phyloP scores from a whole-genome alignment of 2,888 invertebrate genomes.

The Galeopsomyia nigrocyanea region DNA sequence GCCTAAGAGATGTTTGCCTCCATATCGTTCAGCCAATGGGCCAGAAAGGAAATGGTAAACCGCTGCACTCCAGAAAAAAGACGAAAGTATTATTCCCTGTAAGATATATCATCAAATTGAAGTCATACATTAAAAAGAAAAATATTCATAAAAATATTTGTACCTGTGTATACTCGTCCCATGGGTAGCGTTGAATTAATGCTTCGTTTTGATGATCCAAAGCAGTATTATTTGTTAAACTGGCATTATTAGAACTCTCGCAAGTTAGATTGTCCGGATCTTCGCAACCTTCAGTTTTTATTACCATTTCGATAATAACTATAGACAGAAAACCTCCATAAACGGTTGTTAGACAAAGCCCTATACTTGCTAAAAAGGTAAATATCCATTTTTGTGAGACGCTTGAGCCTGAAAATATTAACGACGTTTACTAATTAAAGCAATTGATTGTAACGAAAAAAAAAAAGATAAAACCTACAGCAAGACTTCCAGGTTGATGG shows the following conservation, averaged over 20 bases:
- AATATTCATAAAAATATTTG: neutral
- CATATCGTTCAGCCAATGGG: slow-evolving; percentile 80
- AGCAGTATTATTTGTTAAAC: neutral
- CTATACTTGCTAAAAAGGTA: slow-evolving; percentile 74
- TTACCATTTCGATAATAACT: slow-evolving; percentile 78
- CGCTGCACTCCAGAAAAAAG: slow-evolving; percentile 86
- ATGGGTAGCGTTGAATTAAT: neutral
- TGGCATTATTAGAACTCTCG: too few species aligned
- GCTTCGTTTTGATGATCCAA: neutral
- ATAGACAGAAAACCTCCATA: slow-evolving; percentile 79
- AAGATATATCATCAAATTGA: neutral
- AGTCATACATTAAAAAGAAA: too few species aligned
- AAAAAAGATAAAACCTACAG: too few species aligned
- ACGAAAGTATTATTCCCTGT: slow-evolving; percentile 78
- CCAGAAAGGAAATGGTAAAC: slow-evolving; percentile 85
- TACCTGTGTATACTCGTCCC: slow-evolving; percentile 13
- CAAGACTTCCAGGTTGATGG: too few species aligned
- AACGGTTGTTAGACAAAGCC: slow-evolving; percentile 77
- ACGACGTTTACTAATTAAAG: neutral
- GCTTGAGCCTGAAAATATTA: slow-evolving; percentile 43
- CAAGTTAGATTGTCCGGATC: neutral
- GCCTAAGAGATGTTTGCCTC: slow-evolving; percentile 85
- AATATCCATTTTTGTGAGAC: slow-evolving; percentile 55
- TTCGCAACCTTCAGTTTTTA: neutral
- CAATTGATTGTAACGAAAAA: too few species aligned